Base-by-base conservation (phyloP, 2,888 invertebrate species). In the Andrena bucephala region DNA sequence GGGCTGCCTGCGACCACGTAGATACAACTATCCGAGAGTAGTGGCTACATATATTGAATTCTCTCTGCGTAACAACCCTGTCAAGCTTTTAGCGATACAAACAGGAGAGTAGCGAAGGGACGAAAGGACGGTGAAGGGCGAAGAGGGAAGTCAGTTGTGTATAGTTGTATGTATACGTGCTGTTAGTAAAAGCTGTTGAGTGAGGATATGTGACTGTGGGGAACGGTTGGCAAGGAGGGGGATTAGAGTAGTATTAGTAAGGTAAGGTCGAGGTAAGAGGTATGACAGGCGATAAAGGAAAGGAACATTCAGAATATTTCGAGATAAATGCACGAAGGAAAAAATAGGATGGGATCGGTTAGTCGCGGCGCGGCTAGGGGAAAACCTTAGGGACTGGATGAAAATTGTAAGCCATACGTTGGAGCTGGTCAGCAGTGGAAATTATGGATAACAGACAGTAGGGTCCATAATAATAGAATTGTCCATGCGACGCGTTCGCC, bases 11-110 rank as follows among this genome's bases (percentile, higher is more conserved):
- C 68, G 13, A 65, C 76, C 71, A 70, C 81, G 77, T 84, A 77
- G 81, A 54, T 8, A 7, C 79, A 77, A 81, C 78, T 84, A 77
- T 59, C 83, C 73, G 82, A 86, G 86, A 89, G 86, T 89, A 88
- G 87, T 85, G 86, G 86, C 85, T 88, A 89, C 86, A 89, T 89
- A 89, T 87, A 89, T 89, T 87, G 89, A 88, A 87, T 89, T 88
- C 89, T 87, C 86, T 87, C 86, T 82, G 84, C 81, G 84, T 81
- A 87, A 85, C 85, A 83, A 84, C 75, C 83, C 83, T 79, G 81
- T 77, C 83, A 84, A 78, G 86, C 89, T 89, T 88, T 89, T 86
- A 88, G 86, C 69, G 63, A 59, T 54, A 65, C 50, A 48, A 54
- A 78, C 63, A 70, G 70, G 52, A 24, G 42, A 60, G 50, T 13